Evolutionary conservation across 1,140 invertebrate species (phyloP).

Genomic region (Oncopodura yosiiana): DNA sequence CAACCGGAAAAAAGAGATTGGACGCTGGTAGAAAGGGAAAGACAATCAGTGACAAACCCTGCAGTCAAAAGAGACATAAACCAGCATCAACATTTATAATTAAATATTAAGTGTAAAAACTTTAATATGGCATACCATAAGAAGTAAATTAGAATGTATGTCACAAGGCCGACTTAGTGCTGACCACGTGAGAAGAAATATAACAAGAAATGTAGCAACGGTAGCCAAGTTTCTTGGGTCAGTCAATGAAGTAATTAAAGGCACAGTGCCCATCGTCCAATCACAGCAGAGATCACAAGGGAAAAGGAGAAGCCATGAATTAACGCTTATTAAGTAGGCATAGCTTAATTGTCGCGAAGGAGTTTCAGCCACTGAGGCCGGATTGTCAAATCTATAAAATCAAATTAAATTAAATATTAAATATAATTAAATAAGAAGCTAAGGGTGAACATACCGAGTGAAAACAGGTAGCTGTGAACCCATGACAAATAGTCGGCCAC

Average conservation of each 20-base stretch:
- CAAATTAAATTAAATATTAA: conserved; percentile 17
- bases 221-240: conserved; percentile 82
- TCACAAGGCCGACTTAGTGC: conserved; percentile 56
- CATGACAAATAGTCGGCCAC: conserved; percentile 86
- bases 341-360: conserved; percentile 81
- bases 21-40: conserved; percentile 90
- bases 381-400: conserved; percentile 74
- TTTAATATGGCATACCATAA: conserved; percentile 56
- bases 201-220: conserved; percentile 54
- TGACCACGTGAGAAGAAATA: conserved; percentile 53
- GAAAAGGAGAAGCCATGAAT: conserved; percentile 78
- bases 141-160: conserved; percentile 59
- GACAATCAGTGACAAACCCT: conserved; percentile 73
- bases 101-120: conserved; percentile 11
- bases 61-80: conserved; percentile 30
- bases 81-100: neutral
- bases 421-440: too few relatives aligned
- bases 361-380: conserved; percentile 65
- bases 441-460: conserved; percentile 54
- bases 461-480: conserved; percentile 91
- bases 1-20: conserved; percentile 94
- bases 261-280: conserved; percentile 97
- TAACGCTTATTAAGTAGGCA: conserved; percentile 82
- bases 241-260: conserved; percentile 63
- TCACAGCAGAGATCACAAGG: conserved; percentile 89